These are phyloP conservation scores for Corythaeola cristata DNA, from an alignment of 2,113 vertebrate genomes.

Conservation along the genomic window DNA sequence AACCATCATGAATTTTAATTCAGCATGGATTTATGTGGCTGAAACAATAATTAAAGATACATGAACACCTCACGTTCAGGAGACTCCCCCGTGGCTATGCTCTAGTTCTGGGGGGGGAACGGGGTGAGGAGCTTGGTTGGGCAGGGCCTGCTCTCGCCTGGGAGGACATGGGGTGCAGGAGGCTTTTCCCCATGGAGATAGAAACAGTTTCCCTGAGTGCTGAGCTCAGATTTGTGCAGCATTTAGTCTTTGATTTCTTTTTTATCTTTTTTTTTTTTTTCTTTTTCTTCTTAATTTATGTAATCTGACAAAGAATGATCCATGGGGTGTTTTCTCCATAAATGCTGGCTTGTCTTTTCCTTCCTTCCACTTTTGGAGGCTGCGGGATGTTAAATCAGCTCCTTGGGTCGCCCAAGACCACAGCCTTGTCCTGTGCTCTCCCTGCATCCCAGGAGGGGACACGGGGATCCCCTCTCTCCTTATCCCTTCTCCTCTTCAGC, in stretches of 20 bases:
- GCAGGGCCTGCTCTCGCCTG: neutral
- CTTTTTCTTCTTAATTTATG: neutral
- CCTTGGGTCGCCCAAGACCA: neutral
- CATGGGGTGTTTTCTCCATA: neutral
- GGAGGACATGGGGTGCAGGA: neutral
- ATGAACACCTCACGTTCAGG: conserved; percentile 40
- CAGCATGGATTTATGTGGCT: conserved; percentile 75
- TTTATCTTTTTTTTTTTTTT: neutral
- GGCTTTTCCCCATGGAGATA: neutral
- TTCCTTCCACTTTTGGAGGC: neutral
- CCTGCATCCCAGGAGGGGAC: neutral
- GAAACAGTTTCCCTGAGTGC: neutral
- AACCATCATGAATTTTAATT: conserved; percentile 87
- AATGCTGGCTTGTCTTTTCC: neutral
- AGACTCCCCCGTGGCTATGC: neutral
- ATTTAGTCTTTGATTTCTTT: neutral
- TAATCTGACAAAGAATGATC: neutral
- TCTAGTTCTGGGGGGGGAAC: neutral
- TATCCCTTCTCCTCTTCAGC: neutral
- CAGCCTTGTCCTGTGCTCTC: neutral
- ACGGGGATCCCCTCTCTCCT: neutral
- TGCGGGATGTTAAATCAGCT: neutral
- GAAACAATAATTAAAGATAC: conserved; percentile 77
- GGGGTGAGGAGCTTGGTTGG: neutral
- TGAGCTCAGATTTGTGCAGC: neutral